Base-by-base conservation (phyloP, 1,140 invertebrate species). In the Drosophila malerkotliana region DNA sequence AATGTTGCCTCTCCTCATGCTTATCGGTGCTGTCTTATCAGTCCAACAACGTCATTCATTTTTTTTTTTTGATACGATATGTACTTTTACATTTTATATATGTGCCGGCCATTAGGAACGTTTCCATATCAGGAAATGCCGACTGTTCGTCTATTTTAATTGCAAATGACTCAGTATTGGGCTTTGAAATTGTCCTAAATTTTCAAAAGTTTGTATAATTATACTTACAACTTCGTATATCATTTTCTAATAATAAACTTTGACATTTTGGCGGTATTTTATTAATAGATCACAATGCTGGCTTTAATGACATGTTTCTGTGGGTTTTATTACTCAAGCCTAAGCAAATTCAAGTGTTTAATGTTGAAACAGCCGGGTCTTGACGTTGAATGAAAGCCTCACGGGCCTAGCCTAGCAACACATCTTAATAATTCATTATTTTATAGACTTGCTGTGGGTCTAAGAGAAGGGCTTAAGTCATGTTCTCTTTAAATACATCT, bases 341-440 rank as follows among this genome's bases (percentile, higher is more conserved):
- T 55, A 66, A 66, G 14, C 60, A 78, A 75, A 82, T 54, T 41
- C 75, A 83, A 51, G 76, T 83, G 80, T 72, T 76, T 47, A 77
- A 82, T 73, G 68, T 74, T 82, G 51, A 21, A 73, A 61, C 79
- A 82, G 62, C 49, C 82, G 79, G 8, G 8, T 18, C 5, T 34
- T n/a, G 15, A 7, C 41, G 4, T 8, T 45, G 57, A 30, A 45
- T 80, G 52, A 26, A 32, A 47, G 18, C 47, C 45, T 49, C 52
- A 56, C 34, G 26, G 28, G 15, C 63, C 15, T 64, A 47, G 18
- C 58, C 15, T 64, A 34, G 18, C 58, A 62, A 66, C 63, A 28
- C 41, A 15, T 44, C n/a, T 18, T 63, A 26, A 52, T 18, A 18
- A 18, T 18, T 18, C 18, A 18, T 21, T 2, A 21, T 21, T 21